Conservation (phyloP, 1,140 invertebrate genomes). For the Aradophagus sp. region DNA sequence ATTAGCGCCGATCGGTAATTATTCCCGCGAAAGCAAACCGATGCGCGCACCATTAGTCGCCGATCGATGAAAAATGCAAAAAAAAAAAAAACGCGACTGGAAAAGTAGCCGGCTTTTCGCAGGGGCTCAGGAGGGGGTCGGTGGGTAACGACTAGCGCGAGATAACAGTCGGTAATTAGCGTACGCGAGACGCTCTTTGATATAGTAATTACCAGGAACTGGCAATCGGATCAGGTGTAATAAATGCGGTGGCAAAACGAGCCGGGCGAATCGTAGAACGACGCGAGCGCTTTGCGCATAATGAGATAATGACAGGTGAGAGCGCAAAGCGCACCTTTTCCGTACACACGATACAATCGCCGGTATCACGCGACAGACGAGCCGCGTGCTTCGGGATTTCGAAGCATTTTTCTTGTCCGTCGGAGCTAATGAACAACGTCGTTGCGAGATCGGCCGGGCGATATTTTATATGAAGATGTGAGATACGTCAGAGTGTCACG, state of each 20-base stretch:
- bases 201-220: slow-evolving; percentile 56
- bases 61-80: no score
- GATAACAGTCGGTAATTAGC: slow-evolving; percentile 46
- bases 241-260: slow-evolving; percentile 52
- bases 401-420: slow-evolving; percentile 17
- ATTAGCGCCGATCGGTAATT: no score
- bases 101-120: no score
- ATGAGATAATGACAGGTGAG: slow-evolving; percentile 57
- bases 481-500: no score
- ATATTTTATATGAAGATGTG: no score
- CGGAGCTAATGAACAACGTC: no score
- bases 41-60: no score
- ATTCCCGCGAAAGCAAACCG: no score
- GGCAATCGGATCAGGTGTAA: slow-evolving; percentile 55
- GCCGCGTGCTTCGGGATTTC: slow-evolving; percentile 8
- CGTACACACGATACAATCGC: slow-evolving; percentile 42
- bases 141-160: no score
- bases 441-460: no score
- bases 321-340: slow-evolving; percentile 48
- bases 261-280: slow-evolving; percentile 54
- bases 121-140: no score
- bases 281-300: slow-evolving; percentile 53
- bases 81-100: no score
- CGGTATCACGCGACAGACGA: slow-evolving; percentile 41
- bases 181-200: slow-evolving; percentile 46